phyloP scores from a whole-genome alignment of 1,140 invertebrate genomes.

The Bombus impatiens region DNA sequence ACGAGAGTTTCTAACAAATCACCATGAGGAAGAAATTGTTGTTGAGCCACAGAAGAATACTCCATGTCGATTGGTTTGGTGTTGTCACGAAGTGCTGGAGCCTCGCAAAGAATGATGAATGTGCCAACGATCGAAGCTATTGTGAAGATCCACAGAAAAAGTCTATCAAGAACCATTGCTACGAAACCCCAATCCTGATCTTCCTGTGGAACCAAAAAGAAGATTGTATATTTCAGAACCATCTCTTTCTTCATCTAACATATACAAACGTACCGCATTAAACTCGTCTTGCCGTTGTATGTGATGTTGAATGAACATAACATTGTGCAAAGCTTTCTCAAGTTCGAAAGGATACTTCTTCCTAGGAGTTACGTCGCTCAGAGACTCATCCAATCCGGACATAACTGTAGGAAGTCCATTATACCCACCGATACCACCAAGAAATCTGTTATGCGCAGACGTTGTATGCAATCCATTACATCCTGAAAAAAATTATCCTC shows the following conservation, averaged over 20 bases:
- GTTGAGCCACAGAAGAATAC: slow-evolving; percentile 91
- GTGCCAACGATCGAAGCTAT: slow-evolving; percentile 95
- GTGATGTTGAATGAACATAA: slow-evolving; percentile 97
- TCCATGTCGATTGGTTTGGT: slow-evolving; percentile 95
- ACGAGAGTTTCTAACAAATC: slow-evolving; percentile 47
- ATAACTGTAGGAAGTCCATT: slow-evolving; percentile 91
- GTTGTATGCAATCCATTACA: slow-evolving; percentile 91
- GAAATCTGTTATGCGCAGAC: slow-evolving; percentile 88
- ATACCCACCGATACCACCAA: slow-evolving; percentile 87
- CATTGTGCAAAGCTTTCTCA: slow-evolving; percentile 96
- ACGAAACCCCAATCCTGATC: slow-evolving; percentile 99
- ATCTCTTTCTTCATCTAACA: too few relatives aligned
- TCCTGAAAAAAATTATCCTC: slow-evolving; percentile 70
- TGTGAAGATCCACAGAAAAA: slow-evolving; percentile 98
- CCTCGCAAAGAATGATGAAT: slow-evolving; percentile 93
- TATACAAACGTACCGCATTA: slow-evolving; percentile 88
- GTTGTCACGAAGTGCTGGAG: slow-evolving; percentile 94
- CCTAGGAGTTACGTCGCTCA: slow-evolving; percentile 89
- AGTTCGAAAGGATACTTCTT: slow-evolving; percentile 96
- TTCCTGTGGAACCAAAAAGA: slow-evolving; percentile 84
- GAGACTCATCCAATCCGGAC: slow-evolving; percentile 90
- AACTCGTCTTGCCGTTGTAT: slow-evolving; percentile 96
- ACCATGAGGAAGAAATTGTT: slow-evolving; percentile 85
- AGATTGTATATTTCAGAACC: neutral
- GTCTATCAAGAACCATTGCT: slow-evolving; percentile 98